A percentile compares a stretch with the other conserved stretches of the same genome.
phyloP scores from a whole-genome alignment of 2,113 vertebrate species.

The Callocephalon fimbriatum region DNA sequence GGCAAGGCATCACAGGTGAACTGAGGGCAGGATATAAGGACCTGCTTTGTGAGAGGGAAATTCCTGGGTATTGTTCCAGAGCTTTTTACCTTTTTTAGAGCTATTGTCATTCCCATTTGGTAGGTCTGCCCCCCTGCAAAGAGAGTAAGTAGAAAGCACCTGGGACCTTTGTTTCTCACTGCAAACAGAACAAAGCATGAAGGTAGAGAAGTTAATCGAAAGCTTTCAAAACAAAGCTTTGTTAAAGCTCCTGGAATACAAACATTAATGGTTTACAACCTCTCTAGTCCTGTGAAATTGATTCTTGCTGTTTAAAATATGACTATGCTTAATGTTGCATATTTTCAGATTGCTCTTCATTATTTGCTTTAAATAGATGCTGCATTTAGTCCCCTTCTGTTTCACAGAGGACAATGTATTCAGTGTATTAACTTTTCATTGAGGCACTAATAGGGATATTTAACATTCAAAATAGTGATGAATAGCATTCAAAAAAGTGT shows the following conservation, averaged over 20 bases:
- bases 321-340: neutral
- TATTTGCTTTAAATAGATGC: neutral
- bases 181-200: neutral
- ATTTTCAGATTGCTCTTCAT: neutral
- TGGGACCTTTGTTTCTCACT: neutral
- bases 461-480: neutral
- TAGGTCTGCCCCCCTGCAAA: neutral
- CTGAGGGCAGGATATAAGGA: neutral
- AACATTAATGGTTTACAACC: neutral
- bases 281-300: neutral
- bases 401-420: neutral
- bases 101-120: neutral
- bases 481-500: neutral
- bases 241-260: neutral
- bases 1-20: neutral
- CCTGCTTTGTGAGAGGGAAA: neutral
- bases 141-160: neutral
- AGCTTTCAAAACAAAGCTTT: slow-evolving; percentile 12
- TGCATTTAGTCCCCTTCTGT: neutral
- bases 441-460: neutral
- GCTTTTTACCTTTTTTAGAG: neutral
- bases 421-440: neutral
- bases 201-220: neutral
- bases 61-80: neutral
- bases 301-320: neutral